phyloP scores from a whole-genome alignment of 2,888 invertebrate genomes.

The Osmoderma eremita region DNA sequence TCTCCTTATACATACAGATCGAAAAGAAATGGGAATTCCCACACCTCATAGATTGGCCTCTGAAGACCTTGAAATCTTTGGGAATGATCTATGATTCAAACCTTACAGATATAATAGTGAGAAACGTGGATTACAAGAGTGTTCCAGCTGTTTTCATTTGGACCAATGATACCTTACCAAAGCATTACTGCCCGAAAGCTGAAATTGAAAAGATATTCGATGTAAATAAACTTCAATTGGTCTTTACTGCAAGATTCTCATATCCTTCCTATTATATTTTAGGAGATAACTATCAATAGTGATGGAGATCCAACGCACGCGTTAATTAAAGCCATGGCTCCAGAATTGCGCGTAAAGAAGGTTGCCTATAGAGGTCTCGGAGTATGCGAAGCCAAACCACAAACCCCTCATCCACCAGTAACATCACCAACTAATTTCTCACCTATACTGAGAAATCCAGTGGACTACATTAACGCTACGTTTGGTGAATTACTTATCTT shows the following conservation, averaged over 20 bases:
- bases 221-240: constrained; percentile 62
- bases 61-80: constrained; percentile 72
- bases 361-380: constrained; percentile 76
- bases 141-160: constrained; percentile 78
- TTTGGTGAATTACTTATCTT: constrained; percentile 84
- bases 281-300: constrained; percentile 67
- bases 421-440: constrained; percentile 71
- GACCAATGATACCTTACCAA: constrained; percentile 87
- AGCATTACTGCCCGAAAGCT: constrained; percentile 79
- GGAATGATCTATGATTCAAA: constrained; percentile 69
- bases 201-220: constrained; percentile 76
- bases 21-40: constrained; percentile 70
- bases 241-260: not conserved
- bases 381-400: constrained; percentile 70
- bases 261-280: constrained; percentile 46
- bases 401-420: constrained; percentile 65
- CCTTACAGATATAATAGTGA: constrained; percentile 74
- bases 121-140: constrained; percentile 70
- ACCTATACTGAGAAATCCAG: constrained; percentile 84
- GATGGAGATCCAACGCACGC: constrained; percentile 70
- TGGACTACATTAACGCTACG: constrained; percentile 84
- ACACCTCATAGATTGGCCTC: constrained; percentile 81
- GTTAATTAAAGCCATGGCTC: constrained; percentile 71
- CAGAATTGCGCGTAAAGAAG: constrained; percentile 73
- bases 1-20: constrained; percentile 75